A percentile compares a stretch with the other conserved stretches of the same genome.
Evolutionary conservation across 2,113 vertebrate genomes (phyloP).

Genomic region (Silurus glanis): DNA sequence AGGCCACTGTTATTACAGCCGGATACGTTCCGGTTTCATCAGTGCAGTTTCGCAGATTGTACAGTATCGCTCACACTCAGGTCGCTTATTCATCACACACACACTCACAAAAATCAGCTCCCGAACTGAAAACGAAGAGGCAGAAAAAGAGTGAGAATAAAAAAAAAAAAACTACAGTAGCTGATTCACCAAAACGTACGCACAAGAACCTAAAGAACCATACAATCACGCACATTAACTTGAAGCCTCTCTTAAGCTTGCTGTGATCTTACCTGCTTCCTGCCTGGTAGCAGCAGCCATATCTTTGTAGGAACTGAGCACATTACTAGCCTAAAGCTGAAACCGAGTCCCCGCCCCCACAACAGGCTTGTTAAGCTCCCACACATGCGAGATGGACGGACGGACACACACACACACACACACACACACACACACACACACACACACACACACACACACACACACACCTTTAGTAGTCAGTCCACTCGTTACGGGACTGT

Average conservation of each 20-base stretch:
- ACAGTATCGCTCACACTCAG: neutral
- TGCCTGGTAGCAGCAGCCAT: conserved; percentile 64
- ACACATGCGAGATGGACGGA: neutral
- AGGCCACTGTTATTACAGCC: neutral
- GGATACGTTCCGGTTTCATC: neutral
- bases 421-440: conserved; percentile 24
- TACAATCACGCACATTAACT: neutral
- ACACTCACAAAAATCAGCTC: too few relatives aligned
- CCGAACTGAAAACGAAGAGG: neutral
- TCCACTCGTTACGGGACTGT: neutral
- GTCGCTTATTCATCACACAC: neutral
- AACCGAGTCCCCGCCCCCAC: neutral
- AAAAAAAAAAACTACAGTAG: neutral
- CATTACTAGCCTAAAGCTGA: conserved; percentile 14
- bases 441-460: too few relatives aligned
- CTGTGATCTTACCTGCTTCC: conserved; percentile 65
- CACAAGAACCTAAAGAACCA: neutral
- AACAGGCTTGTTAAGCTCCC: conserved; percentile 27
- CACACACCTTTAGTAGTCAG: conserved; percentile 28
- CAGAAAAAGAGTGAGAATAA: neutral
- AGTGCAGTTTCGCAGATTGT: neutral
- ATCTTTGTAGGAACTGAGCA: conserved; percentile 27
- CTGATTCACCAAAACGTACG: neutral
- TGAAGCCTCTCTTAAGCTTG: neutral
- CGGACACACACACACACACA: conserved; percentile 22